Evolutionary conservation across 2,113 vertebrate genomes (phyloP).

Genomic region (Antechinus stuartii): DNA sequence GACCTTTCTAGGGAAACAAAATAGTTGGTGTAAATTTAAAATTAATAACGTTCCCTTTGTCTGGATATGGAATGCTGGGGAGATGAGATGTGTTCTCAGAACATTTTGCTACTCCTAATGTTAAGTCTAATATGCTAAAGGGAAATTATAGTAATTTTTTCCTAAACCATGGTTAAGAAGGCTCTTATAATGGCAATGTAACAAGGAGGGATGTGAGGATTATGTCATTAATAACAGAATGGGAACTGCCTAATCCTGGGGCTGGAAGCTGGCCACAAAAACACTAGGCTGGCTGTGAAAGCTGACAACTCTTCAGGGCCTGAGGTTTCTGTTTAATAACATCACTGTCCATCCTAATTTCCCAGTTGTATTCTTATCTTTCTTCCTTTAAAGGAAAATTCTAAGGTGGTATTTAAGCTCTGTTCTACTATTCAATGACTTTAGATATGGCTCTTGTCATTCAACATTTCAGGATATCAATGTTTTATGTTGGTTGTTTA

Average conservation of each 20-base stretch:
- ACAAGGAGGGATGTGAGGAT: slow-evolving; percentile 39
- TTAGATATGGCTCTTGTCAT: not conserved
- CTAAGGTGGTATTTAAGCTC: not conserved
- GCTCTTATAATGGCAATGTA: not conserved
- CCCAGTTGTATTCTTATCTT: not conserved
- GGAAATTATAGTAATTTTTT: slow-evolving; percentile 59
- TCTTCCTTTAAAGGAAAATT: not conserved
- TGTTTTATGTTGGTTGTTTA: not conserved
- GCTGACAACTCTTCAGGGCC: not conserved
- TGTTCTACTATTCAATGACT: not conserved
- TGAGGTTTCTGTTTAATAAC: not conserved
- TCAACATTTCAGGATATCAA: not conserved
- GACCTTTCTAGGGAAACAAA: slow-evolving; percentile 69
- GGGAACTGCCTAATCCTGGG: not conserved
- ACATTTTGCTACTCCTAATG: slow-evolving; percentile 53
- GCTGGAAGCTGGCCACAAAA: not conserved
- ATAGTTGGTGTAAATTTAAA: slow-evolving; percentile 52
- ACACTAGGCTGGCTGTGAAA: not conserved
- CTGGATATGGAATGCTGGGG: not conserved
- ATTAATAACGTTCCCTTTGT: slow-evolving; percentile 61
- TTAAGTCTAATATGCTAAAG: slow-evolving; percentile 66
- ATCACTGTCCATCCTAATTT: not conserved
- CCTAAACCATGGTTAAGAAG: slow-evolving; percentile 14
- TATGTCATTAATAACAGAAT: slow-evolving; percentile 5
- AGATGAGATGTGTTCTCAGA: slow-evolving; percentile 54